A percentile compares a stretch with the other conserved stretches of the same genome.
Evolutionary conservation across 2,888 invertebrate genomes (phyloP).

Genomic region (Protodeltote pygarga): DNA sequence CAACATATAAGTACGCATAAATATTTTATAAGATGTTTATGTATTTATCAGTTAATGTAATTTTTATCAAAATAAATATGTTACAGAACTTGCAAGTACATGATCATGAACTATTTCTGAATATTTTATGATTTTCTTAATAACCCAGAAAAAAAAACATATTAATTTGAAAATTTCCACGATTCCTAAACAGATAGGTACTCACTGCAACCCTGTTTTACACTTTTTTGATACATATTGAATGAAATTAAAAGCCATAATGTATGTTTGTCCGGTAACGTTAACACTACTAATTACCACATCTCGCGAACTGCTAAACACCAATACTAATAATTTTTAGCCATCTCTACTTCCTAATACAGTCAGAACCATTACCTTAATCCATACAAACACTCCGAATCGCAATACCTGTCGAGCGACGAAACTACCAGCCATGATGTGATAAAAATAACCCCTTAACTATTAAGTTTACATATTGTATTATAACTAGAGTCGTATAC

Average conservation of each 20-base stretch:
- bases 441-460: background rate
- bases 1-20: too few species aligned
- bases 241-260: slow-evolving; percentile 36
- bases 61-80: too few species aligned
- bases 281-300: slow-evolving; percentile 55
- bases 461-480: background rate
- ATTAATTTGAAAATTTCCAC: too few species aligned
- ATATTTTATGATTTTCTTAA: too few species aligned
- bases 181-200: too few species aligned
- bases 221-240: too few species aligned
- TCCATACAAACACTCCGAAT: slow-evolving; percentile 36
- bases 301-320: slow-evolving; percentile 63
- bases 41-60: too few species aligned
- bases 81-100: too few species aligned
- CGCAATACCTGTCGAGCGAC: slow-evolving; percentile 32
- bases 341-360: slow-evolving; percentile 50
- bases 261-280: slow-evolving; percentile 22
- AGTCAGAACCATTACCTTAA: slow-evolving; percentile 52
- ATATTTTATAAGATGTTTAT: too few species aligned
- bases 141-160: too few species aligned
- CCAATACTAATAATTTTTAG: slow-evolving; percentile 45
- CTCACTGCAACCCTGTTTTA: too few species aligned
- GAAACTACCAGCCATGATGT: slow-evolving; percentile 7
- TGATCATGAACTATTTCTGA: too few species aligned
- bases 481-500: slow-evolving; percentile 10